A percentile compares a stretch with the other conserved stretches of the same genome.
These are phyloP conservation scores for Micropterix aruncella DNA, from an alignment of 2,888 invertebrate species.

Conservation along the genomic window DNA sequence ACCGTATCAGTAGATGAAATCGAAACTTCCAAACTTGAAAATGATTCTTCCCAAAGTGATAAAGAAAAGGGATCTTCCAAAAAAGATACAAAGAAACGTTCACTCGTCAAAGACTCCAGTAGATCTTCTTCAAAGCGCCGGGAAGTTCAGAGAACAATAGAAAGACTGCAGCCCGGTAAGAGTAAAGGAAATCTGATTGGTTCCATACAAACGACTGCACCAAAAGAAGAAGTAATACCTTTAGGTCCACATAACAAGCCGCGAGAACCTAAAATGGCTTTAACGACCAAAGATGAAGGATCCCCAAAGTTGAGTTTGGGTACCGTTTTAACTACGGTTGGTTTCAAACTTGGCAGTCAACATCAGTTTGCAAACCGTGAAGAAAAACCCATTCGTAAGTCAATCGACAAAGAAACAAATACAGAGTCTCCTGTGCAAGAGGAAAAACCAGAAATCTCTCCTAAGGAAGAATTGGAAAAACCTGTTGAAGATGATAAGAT, in stretches of 20 bases:
- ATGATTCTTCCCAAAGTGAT: constrained; percentile 21
- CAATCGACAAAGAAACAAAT: constrained; percentile 4
- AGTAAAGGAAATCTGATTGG: constrained; percentile 75
- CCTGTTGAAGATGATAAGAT: constrained; percentile 16
- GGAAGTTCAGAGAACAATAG: constrained; percentile 71
- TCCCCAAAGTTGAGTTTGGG: constrained; percentile 76
- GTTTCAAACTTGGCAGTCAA: constrained; percentile 48
- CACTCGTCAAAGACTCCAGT: constrained; percentile 19
- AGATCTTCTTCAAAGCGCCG: constrained; percentile 37
- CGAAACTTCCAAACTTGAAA: constrained; percentile 26
- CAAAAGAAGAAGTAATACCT: constrained; percentile 42
- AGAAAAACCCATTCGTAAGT: neutral
- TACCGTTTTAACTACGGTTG: constrained; percentile 63
- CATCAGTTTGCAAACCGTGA: constrained; percentile 40
- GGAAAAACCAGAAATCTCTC: constrained; percentile 10
- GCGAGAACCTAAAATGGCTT: constrained; percentile 41
- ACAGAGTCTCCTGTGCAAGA: constrained; percentile 11
- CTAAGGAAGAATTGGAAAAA: constrained; percentile 14
- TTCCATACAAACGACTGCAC: constrained; percentile 43
- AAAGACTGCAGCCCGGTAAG: constrained; percentile 73
- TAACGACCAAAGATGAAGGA: constrained; percentile 47
- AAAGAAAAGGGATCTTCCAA: constrained; percentile 28
- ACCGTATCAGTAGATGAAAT: constrained; percentile 48
- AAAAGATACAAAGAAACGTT: constrained; percentile 35
- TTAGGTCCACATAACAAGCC: constrained; percentile 38